Evolutionary conservation across 2,113 vertebrate genomes (phyloP).

Genomic region (Pelecanus crispus): DNA sequence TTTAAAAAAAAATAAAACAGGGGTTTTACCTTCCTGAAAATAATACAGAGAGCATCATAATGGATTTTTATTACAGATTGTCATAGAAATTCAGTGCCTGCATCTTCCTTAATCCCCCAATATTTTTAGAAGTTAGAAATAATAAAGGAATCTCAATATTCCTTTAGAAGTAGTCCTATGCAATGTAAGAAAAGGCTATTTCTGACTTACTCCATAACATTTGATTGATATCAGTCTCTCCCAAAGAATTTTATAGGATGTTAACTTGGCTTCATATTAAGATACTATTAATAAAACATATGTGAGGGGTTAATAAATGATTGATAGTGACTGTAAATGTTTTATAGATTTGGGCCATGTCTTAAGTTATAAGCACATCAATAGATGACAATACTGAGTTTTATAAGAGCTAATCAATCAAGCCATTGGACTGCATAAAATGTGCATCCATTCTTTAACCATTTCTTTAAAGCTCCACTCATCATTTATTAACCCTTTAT

Average conservation of each 20-base stretch:
- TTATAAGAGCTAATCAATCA: background rate
- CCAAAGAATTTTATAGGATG: background rate
- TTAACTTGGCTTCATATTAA: background rate
- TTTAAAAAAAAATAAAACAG: background rate
- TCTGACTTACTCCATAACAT: background rate
- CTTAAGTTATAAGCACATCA: conserved; percentile 2
- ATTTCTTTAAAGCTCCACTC: background rate
- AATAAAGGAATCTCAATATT: background rate
- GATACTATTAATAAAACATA: background rate
- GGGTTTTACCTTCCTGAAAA: background rate
- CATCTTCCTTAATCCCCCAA: background rate
- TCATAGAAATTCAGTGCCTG: background rate
- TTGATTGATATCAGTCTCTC: background rate
- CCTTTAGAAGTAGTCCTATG: background rate
- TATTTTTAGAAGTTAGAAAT: background rate
- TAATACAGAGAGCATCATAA: background rate
- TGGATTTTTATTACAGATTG: background rate
- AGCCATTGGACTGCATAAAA: background rate
- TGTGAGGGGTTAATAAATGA: conserved; percentile 17
- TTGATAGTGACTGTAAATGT: background rate
- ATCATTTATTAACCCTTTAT: background rate
- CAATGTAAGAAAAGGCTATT: background rate
- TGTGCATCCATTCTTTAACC: background rate
- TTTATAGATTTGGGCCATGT: background rate
- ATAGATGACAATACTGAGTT: background rate